phyloP scores from a whole-genome alignment of 2,888 invertebrate species.

The Meiosimyza decipiens region DNA sequence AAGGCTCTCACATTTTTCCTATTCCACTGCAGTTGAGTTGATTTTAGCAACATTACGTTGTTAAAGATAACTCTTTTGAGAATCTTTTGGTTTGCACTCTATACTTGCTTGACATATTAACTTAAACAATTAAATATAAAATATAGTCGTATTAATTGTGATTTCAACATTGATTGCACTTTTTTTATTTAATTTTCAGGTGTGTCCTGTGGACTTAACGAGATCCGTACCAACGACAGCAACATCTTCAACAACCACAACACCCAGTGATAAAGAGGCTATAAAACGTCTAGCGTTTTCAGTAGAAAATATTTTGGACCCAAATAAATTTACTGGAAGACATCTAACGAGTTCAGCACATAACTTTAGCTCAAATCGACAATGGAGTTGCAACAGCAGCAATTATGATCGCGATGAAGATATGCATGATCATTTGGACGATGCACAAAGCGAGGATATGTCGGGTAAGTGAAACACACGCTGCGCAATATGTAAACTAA shows the following conservation, averaged over 20 bases:
- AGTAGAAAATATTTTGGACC: conserved; percentile 90
- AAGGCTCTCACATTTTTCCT: too few species aligned
- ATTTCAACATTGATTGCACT: too few species aligned
- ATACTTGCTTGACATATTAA: too few species aligned
- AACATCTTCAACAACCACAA: conserved; percentile 56
- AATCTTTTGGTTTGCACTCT: too few species aligned
- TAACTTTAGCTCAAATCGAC: conserved; percentile 58
- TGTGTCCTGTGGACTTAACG: conserved; percentile 66
- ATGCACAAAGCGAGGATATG: conserved; percentile 68
- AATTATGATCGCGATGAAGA: conserved; percentile 67
- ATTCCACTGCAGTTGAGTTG: too few species aligned
- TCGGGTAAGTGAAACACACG: conserved; percentile 66
- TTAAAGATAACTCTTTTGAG: too few species aligned
- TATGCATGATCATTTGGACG: conserved; percentile 65
- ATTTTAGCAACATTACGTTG: too few species aligned
- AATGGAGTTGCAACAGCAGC: conserved; percentile 66
- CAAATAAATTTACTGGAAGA: conserved; percentile 87
- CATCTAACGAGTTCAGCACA: conserved; percentile 45
- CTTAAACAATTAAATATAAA: too few species aligned
- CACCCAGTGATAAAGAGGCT: conserved; percentile 62
- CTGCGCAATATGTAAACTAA: too few species aligned
- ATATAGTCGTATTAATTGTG: too few species aligned
- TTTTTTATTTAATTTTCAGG: conserved; percentile 48
- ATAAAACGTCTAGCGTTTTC: conserved; percentile 81
- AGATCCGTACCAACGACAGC: conserved; percentile 59